phyloP scores from a whole-genome alignment of 2,797 vertebrate genomes.

The Gymnothorax javanicus region DNA sequence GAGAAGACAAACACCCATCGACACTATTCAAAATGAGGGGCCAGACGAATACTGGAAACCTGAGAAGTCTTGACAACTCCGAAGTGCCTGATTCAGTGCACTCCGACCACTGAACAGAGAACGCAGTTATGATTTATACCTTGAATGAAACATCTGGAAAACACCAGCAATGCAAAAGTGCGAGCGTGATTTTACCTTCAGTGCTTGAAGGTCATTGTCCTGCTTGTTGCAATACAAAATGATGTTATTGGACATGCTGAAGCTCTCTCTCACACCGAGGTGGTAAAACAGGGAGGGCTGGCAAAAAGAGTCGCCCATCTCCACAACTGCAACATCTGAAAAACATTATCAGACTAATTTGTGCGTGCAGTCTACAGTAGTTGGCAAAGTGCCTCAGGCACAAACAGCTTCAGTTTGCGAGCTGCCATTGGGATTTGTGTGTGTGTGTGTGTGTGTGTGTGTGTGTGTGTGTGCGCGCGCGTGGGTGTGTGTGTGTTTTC shows the following conservation, averaged over 20 bases:
- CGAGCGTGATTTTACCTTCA: conserved; percentile 72
- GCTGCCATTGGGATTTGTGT: no score
- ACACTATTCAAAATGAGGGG: neutral
- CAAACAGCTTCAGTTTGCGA: neutral
- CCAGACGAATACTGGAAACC: neutral
- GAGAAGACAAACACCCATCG: neutral
- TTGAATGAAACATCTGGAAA: neutral
- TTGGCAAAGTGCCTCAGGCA: neutral
- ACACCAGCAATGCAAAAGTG: neutral
- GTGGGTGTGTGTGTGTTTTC: no score
- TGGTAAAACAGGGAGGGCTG: conserved; percentile 91
- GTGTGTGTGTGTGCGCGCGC: no score
- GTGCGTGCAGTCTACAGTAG: neutral
- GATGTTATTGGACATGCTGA: conserved; percentile 89
- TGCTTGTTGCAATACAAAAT: conserved; percentile 83
- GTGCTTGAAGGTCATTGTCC: conserved; percentile 76
- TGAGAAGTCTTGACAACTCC: neutral
- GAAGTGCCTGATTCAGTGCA: neutral
- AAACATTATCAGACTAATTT: neutral
- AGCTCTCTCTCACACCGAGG: conserved; percentile 88
- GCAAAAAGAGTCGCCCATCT: conserved; percentile 81
- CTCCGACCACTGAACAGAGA: neutral
- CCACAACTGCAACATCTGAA: conserved; percentile 87
- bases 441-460: no score
- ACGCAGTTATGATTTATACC: neutral